Evolutionary conservation across 2,888 invertebrate genomes (phyloP).

Genomic region (Ophraella communa): DNA sequence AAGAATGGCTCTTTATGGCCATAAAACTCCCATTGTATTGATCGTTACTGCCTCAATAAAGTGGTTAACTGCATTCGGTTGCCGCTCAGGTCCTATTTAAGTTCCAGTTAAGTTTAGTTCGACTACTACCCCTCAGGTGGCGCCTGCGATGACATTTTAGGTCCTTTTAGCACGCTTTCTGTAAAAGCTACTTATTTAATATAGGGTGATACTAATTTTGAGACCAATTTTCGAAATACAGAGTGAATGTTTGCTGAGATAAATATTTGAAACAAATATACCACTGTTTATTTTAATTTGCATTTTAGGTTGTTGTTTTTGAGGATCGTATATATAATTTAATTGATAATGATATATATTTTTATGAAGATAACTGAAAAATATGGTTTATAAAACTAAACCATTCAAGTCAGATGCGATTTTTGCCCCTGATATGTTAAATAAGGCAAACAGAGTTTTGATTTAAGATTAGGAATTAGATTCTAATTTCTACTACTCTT

Average conservation of each 20-base stretch:
- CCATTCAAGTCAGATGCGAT: no score
- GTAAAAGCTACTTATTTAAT: not conserved
- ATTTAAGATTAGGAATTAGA: no score
- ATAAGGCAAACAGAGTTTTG: no score
- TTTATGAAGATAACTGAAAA: no score
- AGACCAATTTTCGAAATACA: not conserved
- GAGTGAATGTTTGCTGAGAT: not conserved
- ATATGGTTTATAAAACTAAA: no score
- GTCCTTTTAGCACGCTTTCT: not conserved
- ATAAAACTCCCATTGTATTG: conserved; percentile 62
- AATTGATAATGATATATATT: no score
- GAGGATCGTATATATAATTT: no score
- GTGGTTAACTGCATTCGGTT: conserved; percentile 37
- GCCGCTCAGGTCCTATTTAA: conserved; percentile 24
- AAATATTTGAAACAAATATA: no score
- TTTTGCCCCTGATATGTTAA: no score
- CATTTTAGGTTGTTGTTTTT: no score
- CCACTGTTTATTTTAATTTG: no score
- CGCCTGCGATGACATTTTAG: conserved; percentile 15
- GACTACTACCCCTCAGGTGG: conserved; percentile 34
- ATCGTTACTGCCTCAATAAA: conserved; percentile 54
- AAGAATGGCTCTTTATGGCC: conserved; percentile 59
- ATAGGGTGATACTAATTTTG: not conserved
- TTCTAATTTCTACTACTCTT: no score
- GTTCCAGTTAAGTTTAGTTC: conserved; percentile 24